Percentiles rank a stretch among this genome's conserved stretches.
Conservation (phyloP, 2,888 invertebrate species). For the Eupithecia tripunctaria region DNA sequence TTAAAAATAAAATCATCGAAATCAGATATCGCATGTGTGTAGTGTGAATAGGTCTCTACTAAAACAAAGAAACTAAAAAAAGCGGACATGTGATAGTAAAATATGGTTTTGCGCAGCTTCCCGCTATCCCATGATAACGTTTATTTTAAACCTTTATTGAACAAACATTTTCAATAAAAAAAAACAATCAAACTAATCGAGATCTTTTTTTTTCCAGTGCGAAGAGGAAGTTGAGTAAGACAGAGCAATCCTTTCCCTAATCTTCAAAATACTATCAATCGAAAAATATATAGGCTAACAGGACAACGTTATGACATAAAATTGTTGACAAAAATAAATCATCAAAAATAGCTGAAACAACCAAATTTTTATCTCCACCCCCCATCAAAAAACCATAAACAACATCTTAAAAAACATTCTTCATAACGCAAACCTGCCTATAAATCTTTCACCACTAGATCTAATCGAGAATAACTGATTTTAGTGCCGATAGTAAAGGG, state of each 20-base stretch:
- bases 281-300: background rate
- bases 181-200: too few relatives aligned
- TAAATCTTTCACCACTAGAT: slow-evolving; percentile 44
- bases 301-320: background rate
- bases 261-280: background rate
- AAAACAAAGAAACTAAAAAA: too few relatives aligned
- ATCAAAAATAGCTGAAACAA: slow-evolving; percentile 2
- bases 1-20: too few relatives aligned
- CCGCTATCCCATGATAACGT: too few relatives aligned
- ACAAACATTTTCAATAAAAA: too few relatives aligned
- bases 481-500: slow-evolving; percentile 50
- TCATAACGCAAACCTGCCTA: slow-evolving; percentile 45
- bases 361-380: slow-evolving; percentile 15
- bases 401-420: slow-evolving; percentile 39
- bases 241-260: background rate
- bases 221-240: too few relatives aligned
- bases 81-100: too few relatives aligned
- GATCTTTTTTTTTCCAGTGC: too few relatives aligned
- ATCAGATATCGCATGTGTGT: too few relatives aligned
- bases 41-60: too few relatives aligned
- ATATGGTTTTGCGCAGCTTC: too few relatives aligned
- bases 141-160: too few relatives aligned
- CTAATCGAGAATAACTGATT: slow-evolving; percentile 53
- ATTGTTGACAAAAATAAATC: background rate
- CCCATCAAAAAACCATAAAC: slow-evolving; percentile 26